phyloP scores from a whole-genome alignment of 2,113 vertebrate genomes.

The Athene cunicularia region DNA sequence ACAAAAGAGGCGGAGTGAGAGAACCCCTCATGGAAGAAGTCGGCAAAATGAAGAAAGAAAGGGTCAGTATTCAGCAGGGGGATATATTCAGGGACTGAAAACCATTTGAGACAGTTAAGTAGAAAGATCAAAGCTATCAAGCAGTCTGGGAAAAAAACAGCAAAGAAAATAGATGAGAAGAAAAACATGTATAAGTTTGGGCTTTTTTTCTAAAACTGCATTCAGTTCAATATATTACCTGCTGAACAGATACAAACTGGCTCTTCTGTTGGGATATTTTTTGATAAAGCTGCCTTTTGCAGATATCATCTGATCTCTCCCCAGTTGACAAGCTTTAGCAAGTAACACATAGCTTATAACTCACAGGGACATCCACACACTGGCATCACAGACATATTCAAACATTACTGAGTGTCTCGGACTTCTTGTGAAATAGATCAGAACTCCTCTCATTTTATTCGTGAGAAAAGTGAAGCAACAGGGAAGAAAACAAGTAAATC shows the following conservation, averaged over 20 bases:
- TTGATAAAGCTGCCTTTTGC: background rate
- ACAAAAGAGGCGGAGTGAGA: rapidly evolving
- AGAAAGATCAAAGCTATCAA: background rate
- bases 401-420: background rate
- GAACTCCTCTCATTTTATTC: background rate
- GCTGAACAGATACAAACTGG: background rate
- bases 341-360: background rate
- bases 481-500: background rate
- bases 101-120: background rate
- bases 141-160: background rate
- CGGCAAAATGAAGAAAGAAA: background rate
- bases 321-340: background rate
- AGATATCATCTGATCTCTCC: background rate
- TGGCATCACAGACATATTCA: background rate
- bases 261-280: background rate
- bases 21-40: rapidly evolving
- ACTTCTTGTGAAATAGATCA: background rate
- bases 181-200: background rate
- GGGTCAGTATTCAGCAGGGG: background rate
- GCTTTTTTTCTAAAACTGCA: background rate
- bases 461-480: conserved; percentile 4
- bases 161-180: background rate
- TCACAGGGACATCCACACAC: background rate
- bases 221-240: background rate
- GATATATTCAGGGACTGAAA: background rate